phyloP scores from a whole-genome alignment of 2,888 invertebrate genomes.

The Syrphus vitripennis region DNA sequence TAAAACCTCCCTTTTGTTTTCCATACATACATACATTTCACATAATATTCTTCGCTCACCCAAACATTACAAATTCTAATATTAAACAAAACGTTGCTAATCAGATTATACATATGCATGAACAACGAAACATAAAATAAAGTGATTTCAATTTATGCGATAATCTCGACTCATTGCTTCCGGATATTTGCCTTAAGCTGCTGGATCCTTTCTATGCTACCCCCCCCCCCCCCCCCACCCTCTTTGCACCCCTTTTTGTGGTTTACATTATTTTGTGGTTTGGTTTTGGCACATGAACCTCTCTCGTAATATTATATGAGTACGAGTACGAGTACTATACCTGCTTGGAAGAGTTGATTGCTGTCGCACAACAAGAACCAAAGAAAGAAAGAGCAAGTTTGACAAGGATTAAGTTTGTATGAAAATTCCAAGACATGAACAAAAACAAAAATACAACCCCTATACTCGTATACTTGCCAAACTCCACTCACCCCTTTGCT shows the following conservation, averaged over 20 bases:
- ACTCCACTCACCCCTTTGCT: not conserved
- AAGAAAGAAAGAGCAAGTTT: constrained; percentile 2
- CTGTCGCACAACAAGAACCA: not conserved
- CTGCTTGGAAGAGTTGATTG: constrained; percentile 27
- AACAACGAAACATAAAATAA: constrained; percentile 50
- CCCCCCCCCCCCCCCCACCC: not conserved
- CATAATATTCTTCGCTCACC: not conserved
- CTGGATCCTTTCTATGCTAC: not conserved
- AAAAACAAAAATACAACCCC: constrained; percentile 3
- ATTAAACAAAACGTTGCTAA: constrained; percentile 30
- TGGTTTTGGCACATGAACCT: constrained; percentile 9
- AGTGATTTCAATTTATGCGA: constrained; percentile 64
- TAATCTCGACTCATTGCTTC: constrained; percentile 64
- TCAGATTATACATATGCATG: constrained; percentile 47
- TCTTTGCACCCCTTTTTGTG: not conserved
- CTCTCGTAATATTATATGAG: not conserved
- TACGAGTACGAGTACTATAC: too few species aligned
- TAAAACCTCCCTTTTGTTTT: not conserved
- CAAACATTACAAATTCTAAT: constrained; percentile 12
- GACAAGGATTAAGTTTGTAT: constrained; percentile 47
- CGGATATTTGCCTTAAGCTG: constrained; percentile 59
- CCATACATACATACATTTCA: too few species aligned
- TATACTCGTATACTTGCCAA: too few species aligned
- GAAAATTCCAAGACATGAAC: constrained; percentile 9
- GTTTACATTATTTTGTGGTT: not conserved